phyloP scores from a whole-genome alignment of 2,797 vertebrate genomes.

The Mionectes olivaceus region DNA sequence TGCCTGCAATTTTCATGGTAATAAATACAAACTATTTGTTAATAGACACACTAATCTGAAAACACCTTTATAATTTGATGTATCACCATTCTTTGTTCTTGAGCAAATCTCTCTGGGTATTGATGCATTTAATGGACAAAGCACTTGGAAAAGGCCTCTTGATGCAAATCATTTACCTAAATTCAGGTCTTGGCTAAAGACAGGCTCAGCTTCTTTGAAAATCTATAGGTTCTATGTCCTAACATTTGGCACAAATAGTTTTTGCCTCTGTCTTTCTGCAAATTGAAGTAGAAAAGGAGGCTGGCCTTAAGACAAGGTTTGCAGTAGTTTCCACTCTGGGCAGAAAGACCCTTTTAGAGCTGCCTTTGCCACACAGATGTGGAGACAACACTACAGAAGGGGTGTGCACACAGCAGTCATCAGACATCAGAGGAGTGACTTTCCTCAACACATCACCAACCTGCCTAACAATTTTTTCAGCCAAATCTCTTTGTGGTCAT shows the following conservation, averaged over 20 bases:
- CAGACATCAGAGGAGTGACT: not conserved
- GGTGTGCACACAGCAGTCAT: not conserved
- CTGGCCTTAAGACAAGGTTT: not conserved
- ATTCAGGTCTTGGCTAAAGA: not conserved
- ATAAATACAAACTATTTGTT: not conserved
- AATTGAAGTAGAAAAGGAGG: not conserved
- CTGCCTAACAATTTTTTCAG: not conserved
- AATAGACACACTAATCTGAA: not conserved
- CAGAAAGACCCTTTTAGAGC: not conserved
- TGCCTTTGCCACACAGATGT: not conserved
- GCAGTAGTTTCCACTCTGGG: not conserved
- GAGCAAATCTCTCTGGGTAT: not conserved
- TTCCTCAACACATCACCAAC: not conserved
- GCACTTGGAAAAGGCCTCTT: not conserved
- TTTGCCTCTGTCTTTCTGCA: not conserved
- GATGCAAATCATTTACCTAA: not conserved
- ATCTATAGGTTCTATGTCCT: not conserved
- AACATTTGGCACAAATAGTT: not conserved
- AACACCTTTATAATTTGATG: not conserved
- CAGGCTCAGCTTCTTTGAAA: not conserved
- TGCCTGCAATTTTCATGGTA: not conserved
- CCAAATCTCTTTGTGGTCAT: not conserved
- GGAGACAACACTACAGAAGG: not conserved
- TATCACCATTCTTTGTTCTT: not conserved
- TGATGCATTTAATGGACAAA: not conserved